Evolutionary conservation across 1,140 invertebrate genomes (phyloP).

Genomic region (Microplitis demolitor): DNA sequence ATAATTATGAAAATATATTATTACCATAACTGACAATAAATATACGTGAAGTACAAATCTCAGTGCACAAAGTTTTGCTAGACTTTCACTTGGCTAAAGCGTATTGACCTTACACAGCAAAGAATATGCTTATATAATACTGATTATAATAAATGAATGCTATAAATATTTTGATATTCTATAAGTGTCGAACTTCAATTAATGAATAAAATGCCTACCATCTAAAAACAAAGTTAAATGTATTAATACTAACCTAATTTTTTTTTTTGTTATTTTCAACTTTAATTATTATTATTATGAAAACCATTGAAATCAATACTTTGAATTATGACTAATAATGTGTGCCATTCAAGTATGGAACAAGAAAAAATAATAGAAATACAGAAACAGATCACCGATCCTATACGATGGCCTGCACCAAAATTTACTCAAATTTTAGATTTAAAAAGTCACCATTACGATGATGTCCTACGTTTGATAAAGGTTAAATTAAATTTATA

Average conservation of each 20-base stretch:
- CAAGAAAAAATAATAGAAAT: slow-evolving; percentile 25
- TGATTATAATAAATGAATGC: too few relatives aligned
- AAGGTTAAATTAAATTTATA: slow-evolving; percentile 50
- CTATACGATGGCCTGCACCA: slow-evolving; percentile 64
- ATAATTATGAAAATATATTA: neutral
- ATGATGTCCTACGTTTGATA: slow-evolving; percentile 63
- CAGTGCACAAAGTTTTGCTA: too few relatives aligned
- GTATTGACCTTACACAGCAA: too few relatives aligned
- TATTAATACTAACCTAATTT: too few relatives aligned
- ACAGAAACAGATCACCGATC: slow-evolving; percentile 59
- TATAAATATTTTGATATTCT: too few relatives aligned
- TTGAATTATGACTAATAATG: neutral
- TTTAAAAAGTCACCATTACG: slow-evolving; percentile 63
- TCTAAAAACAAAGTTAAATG: neutral
- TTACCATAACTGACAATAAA: neutral
- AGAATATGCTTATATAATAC: too few relatives aligned
- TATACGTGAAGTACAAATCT: neutral
- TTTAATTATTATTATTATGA: too few relatives aligned
- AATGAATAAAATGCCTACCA: neutral
- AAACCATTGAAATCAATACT: neutral
- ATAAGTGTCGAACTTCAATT: too few relatives aligned
- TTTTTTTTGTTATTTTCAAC: neutral
- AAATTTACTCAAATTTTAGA: slow-evolving; percentile 65
- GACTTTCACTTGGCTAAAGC: too few relatives aligned
- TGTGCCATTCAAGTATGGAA: neutral